Evolutionary conservation across 2,888 invertebrate genomes (phyloP).

Genomic region (Apocheima hispidaria): DNA sequence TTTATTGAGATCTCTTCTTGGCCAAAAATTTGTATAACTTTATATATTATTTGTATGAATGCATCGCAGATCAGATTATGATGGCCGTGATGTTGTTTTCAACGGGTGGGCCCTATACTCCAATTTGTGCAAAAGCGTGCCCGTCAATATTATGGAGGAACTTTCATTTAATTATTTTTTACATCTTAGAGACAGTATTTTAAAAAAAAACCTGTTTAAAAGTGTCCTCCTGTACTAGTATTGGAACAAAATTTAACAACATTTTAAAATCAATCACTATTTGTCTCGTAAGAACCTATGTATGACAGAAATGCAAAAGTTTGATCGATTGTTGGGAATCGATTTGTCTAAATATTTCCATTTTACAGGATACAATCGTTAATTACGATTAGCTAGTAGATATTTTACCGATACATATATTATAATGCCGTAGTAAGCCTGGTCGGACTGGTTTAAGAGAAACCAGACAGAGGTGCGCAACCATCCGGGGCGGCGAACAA

Average conservation of each 20-base stretch:
- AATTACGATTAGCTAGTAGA: conserved; percentile 79
- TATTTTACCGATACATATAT: conserved; percentile 68
- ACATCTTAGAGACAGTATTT: conserved; percentile 53
- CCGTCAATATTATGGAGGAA: conserved; percentile 60
- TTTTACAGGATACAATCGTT: conserved; percentile 76
- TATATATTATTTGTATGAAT: conserved; percentile 48
- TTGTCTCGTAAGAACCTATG: not conserved
- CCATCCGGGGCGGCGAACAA: conserved; percentile 66
- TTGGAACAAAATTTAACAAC: not conserved
- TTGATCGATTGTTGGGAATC: conserved; percentile 65
- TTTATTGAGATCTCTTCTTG: conserved; percentile 52
- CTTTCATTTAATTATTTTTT: conserved; percentile 61
- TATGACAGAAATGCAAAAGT: conserved; percentile 10
- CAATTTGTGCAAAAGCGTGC: conserved; percentile 62
- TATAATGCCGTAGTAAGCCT: conserved; percentile 60
- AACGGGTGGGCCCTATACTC: conserved; percentile 65
- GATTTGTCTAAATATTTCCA: conserved; percentile 78
- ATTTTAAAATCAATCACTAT: not conserved
- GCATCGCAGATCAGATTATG: conserved; percentile 51
- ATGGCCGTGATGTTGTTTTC: conserved; percentile 60
- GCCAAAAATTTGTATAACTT: conserved; percentile 52
- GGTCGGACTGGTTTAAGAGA: conserved; percentile 76
- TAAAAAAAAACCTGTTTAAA: conserved; percentile 40
- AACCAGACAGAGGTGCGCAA: conserved; percentile 72
- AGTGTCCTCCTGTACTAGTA: conserved; percentile 1